A percentile compares a stretch with the other conserved stretches of the same genome.
phyloP scores from a whole-genome alignment of 2,888 invertebrate genomes.

The Drosophila mayaguana region DNA sequence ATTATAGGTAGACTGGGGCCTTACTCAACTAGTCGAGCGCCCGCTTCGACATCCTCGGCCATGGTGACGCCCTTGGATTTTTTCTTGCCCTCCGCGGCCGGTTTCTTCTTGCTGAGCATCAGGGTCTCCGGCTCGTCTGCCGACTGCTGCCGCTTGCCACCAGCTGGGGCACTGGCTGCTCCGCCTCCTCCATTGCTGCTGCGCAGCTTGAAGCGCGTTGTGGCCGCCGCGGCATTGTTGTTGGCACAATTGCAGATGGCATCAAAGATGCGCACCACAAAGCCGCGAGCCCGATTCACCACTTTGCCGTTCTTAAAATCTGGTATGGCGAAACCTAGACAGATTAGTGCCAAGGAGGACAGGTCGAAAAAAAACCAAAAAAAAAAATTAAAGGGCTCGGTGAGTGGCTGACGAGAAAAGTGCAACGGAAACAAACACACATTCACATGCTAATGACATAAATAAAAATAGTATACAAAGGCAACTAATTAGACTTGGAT shows the following conservation, averaged over 20 bases:
- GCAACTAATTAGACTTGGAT: slow-evolving; percentile 28
- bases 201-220: slow-evolving; percentile 83
- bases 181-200: slow-evolving; percentile 55
- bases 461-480: background rate
- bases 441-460: slow-evolving; percentile 5
- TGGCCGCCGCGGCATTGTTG: slow-evolving; percentile 86
- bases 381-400: slow-evolving; percentile 37
- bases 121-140: slow-evolving; percentile 65
- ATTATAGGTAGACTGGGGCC: background rate
- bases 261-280: slow-evolving; percentile 88
- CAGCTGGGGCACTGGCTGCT: slow-evolving; percentile 16
- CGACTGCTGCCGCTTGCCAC: slow-evolving; percentile 63
- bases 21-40: slow-evolving; percentile 65
- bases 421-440: slow-evolving; percentile 57
- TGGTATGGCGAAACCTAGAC: slow-evolving; percentile 83
- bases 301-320: slow-evolving; percentile 87
- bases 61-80: slow-evolving; percentile 67
- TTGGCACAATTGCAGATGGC: slow-evolving; percentile 89
- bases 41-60: slow-evolving; percentile 64
- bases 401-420: slow-evolving; percentile 53
- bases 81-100: slow-evolving; percentile 63
- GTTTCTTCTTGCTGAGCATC: slow-evolving; percentile 69
- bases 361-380: slow-evolving; percentile 7
- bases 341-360: slow-evolving; percentile 48
- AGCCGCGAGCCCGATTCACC: slow-evolving; percentile 87